Evolutionary conservation across 2,888 invertebrate species (phyloP), one percentile per base, ranked within the genome.

Genomic region (Zygothrica quintamaculata): DNA sequence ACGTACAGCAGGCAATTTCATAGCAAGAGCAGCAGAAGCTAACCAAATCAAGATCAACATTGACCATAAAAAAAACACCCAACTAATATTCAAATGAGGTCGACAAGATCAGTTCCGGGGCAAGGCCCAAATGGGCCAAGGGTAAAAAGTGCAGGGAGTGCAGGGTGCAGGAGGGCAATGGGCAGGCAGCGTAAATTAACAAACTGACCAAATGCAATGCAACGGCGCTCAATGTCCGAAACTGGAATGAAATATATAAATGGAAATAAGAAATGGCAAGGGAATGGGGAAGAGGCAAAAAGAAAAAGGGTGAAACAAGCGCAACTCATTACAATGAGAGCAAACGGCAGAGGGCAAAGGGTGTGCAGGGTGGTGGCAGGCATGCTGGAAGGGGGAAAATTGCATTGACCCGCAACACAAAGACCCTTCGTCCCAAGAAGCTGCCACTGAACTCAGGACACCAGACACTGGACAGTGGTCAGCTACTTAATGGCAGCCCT

Each of bases 61-160:
- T 77, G 69, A 74, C 79, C 81, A 84, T n/a, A n/a, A n/a, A n/a
- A n/a, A n/a, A n/a, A n/a, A n/a, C n/a, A 60, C 84, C 87, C 84
- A 84, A 77, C 87, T 77, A 88, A 88, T 84, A 84, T 84, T 84
- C 87, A 84, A 84, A 84, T 84, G 84, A 84, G 82, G 84, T 81
- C 84, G 85, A 74, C 74, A 77, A 79, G 72, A 69, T 85, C 86
- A 80, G 62, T 70, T 52, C 53, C 71, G 39, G 43, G 42, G 9
- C 15, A 44, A 44, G 64, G 57, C 16, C 39, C 53, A 48, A 48
- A 65, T n/a, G 62, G 57, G 31, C 62, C 62, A 22, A 34, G 37
- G 42, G 56, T 18, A 48, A 43, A n/a, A n/a, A n/a, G 43, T 40
- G 36, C 51, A 26, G 5, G 4, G 26, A 26, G 5, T 6, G 26